These are phyloP conservation scores for Falco punctatus DNA, from an alignment of 2,113 vertebrate species.

Conservation along the genomic window DNA sequence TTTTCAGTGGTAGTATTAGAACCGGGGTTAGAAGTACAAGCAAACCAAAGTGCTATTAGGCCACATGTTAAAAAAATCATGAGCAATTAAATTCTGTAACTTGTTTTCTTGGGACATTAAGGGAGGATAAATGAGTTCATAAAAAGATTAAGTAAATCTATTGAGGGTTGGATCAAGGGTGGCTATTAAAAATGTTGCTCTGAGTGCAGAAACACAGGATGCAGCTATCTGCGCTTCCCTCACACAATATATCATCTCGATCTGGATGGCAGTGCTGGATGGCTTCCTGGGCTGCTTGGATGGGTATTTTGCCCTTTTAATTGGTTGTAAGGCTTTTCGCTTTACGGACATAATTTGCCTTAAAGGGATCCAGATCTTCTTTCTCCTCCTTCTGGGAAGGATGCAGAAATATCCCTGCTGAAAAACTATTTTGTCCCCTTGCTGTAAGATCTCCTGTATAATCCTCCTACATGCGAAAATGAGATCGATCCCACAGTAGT, in stretches of 20 bases:
- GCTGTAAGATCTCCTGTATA: background rate
- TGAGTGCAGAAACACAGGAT: background rate
- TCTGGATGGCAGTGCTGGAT: background rate
- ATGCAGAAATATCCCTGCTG: background rate
- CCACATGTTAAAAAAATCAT: background rate
- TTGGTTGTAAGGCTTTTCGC: background rate
- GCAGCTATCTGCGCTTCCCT: background rate
- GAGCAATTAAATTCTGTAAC: background rate
- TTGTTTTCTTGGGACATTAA: slow-evolving; percentile 18
- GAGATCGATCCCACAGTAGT: background rate
- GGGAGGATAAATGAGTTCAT: background rate
- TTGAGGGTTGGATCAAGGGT: background rate
- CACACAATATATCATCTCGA: background rate
- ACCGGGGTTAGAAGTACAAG: background rate
- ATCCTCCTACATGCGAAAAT: background rate
- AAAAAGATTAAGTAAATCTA: slow-evolving; percentile 15
- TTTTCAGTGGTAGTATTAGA: background rate
- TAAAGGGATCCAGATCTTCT: background rate
- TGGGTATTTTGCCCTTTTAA: background rate
- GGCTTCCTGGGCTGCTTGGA: background rate
- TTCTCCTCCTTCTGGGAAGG: background rate
- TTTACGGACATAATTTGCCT: background rate
- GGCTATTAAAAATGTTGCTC: slow-evolving; percentile 6
- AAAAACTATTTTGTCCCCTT: background rate
- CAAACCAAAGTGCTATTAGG: background rate